Base-by-base conservation (phyloP, 2,888 invertebrate genomes). In the Cloeon dipterum region DNA sequence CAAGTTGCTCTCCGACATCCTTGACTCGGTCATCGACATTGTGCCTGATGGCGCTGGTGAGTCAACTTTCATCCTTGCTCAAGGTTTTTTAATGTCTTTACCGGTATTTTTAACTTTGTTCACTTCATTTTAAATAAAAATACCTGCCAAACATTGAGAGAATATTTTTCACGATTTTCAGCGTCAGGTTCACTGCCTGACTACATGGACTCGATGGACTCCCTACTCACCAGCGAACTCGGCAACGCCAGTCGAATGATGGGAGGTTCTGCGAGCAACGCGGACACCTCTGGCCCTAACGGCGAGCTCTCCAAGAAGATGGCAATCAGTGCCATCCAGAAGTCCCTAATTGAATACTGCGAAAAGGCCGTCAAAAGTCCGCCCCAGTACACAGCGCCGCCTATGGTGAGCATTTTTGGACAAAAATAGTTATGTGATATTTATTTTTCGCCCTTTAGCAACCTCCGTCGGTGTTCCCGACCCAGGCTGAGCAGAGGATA, bases 321-420 rank as follows among this genome's bases (percentile, higher is more conserved):
- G 57, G 81, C 79, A 42, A 91, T 91, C 43, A 81, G 75, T 51
- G 83, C 77, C 34, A 93, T 93, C 50, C 81, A 85, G 51, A 77
- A 82, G 54, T 81, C 79, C 48, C 62, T 93, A 50, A 91, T 91
- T 88, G 76, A 74, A 49, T 77, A 70, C 50, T n/a, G n/a, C n/a
- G 83, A 83, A 56, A 68, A 68, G 41, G 66, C 62, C 5, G 64
- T 70, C 39, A 74, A 72, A 53, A 65, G 69, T 21, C 69, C 70
- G 37, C 69, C 70, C 26, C 67, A 67, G 32, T 74, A 73, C 26
- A 42, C 39, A 52, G 63, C 67, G 17, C 62, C 64, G 45, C 62
- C 65, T 51, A 65, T 37, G 39, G 18, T 41, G 10, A 39, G 36
- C 8, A 16, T 14, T 4, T 4, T 13, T n/a, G n/a, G 17, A 32